Base-by-base conservation (phyloP, 2,113 vertebrate genomes). In the Lampris megalopsis region DNA sequence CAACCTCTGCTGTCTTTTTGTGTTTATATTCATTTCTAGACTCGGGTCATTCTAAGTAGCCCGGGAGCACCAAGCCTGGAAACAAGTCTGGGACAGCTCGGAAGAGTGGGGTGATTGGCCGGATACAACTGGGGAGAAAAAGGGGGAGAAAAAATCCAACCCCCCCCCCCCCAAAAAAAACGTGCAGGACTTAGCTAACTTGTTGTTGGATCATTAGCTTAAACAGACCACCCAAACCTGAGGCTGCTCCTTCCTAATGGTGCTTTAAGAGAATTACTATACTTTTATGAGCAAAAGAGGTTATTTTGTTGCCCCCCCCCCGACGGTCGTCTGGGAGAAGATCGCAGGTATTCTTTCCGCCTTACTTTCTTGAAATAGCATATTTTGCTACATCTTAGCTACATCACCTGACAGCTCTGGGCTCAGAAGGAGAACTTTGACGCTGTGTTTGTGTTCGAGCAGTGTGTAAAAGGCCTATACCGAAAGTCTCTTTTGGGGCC, bases 381-480 rank as follows among this genome's bases (percentile, higher is more conserved):
- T 58, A 79, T 82, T 81, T 73, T 61, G 60, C 73, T 62, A 75
- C 71, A 75, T 73, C 59, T 10, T 48, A 73, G 74, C 71, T 61
- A 52, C 77, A 79, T 85, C 81, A 80, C 78, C 75, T 75, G 41
- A 69, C 71, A 81, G 82, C 73, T 81, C 72, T 74, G 37, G 47
- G 68, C 77, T 89, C 76, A 64, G 86, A 86, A 81, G 61, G 53
- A 76, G 68, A 81, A 35, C 9, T 24, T 72, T n/a, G 53, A 79
- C 76, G 61, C 75, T 82, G 72, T 88, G 84, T 91, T 86, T 90
- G 79, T 88, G 79, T 88, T 82, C 66, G 78, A 90, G 76, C 67
- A 73, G 62, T 77, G 80, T 70, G 83, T 85, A 86, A 87, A 88
- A 88, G 84, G 89, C 80, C 73, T 80, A 75, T 76, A 81, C 70